Base-by-base conservation (phyloP, 1,140 invertebrate genomes). In the Heliothis subflexa region DNA sequence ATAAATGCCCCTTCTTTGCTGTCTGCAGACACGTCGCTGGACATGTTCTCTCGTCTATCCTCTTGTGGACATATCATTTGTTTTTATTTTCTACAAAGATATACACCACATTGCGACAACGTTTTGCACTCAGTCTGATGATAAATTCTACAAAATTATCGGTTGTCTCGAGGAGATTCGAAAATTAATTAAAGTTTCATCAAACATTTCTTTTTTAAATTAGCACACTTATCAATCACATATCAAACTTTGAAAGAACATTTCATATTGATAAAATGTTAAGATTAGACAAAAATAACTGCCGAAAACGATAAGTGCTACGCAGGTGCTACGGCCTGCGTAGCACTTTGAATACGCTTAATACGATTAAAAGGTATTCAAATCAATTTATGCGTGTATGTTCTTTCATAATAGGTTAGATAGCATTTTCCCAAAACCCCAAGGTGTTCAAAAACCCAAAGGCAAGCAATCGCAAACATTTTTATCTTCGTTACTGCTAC, bases 1-100 rank as follows among this genome's bases (percentile, higher is more conserved):
- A 93, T 87, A 92, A 89, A 88, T 83, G 85, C 70, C 81, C 79
- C 81, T 78, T 84, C 84, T 79, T 78, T 71, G 11, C 52, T 52
- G 66, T 77, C 50, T 45, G 76, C 40, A 54, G 66, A 70, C 49
- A 75, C 64, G 72, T 52, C 72, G 40, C 28, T 45, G 57, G 57
- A 75, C 72, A 33, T 49, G 52, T 74, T 28, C 50, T 47, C 72
- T 25, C 72, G 57, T 75, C 72, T 52, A 13, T 14, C 47, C 47
- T 64, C 40, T 75, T 61, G 40, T 66, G 52, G 3, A 57, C n/a
- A 61, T 25, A 59, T 75, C 0, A 40, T 64, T 64, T 14, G 40
- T 74, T 74, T 59, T 28, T 64, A 64, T 52, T 28, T 52, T n/a
- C 9, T 45, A 45, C 18, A 21, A 47, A 73, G 55, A 59, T 40